Evolutionary conservation across 2,888 invertebrate genomes (phyloP).

Genomic region (Eupeodes luniger): DNA sequence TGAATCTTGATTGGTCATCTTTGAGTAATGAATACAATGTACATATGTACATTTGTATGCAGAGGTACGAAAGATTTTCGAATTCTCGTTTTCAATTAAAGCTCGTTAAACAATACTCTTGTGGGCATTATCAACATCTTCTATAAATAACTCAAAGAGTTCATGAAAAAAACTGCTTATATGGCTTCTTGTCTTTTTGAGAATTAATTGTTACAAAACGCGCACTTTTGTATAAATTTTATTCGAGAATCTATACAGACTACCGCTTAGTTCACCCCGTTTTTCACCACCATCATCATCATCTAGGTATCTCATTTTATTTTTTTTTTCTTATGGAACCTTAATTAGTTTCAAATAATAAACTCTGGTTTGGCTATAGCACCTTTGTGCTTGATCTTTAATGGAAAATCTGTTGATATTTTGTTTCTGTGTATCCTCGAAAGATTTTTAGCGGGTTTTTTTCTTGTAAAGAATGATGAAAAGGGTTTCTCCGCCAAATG

Average conservation of each 20-base stretch:
- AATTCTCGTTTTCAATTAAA: slow-evolving; percentile 65
- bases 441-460: not conserved
- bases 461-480: slow-evolving; percentile 1
- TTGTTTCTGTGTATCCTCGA: not conserved
- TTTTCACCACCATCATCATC: not conserved
- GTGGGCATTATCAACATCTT: slow-evolving; percentile 26
- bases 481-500: slow-evolving; percentile 6
- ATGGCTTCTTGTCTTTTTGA: slow-evolving; percentile 44
- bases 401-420: slow-evolving; percentile 52
- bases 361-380: slow-evolving; percentile 64
- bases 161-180: slow-evolving; percentile 13
- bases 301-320: not conserved
- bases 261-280: not conserved
- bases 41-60: no score
- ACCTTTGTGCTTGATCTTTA: slow-evolving; percentile 60
- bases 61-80: not conserved
- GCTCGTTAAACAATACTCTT: slow-evolving; percentile 66
- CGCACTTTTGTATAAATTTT: not conserved
- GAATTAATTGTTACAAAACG: slow-evolving; percentile 67
- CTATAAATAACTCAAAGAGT: slow-evolving; percentile 8
- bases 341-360: slow-evolving; percentile 73
- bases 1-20: slow-evolving; percentile 64
- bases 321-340: slow-evolving; percentile 24
- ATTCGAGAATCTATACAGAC: no score
- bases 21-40: not conserved